These are phyloP conservation scores for Stigmatopora argus DNA, from an alignment of 2,113 vertebrate species.

Conservation along the genomic window DNA sequence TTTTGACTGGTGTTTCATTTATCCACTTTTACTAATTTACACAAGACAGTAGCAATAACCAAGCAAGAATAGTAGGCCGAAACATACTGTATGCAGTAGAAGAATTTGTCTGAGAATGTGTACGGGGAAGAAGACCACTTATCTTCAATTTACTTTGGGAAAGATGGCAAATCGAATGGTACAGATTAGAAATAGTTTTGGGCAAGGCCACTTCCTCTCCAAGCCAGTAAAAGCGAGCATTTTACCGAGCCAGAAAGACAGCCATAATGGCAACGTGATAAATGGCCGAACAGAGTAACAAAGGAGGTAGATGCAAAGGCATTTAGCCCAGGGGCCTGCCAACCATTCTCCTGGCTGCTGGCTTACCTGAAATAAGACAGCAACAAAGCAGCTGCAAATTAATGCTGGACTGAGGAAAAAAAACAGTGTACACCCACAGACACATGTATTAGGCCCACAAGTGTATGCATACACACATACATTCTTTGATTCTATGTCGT, in stretches of 20 bases:
- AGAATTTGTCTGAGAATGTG: background rate
- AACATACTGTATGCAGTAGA: constrained; percentile 1
- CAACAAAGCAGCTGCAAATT: constrained; percentile 35
- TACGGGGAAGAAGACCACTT: background rate
- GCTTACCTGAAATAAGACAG: constrained; percentile 37
- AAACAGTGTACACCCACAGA: background rate
- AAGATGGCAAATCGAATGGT: constrained; percentile 2
- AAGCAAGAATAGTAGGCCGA: background rate
- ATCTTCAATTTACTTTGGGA: constrained; percentile 9
- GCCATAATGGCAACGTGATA: constrained; percentile 25
- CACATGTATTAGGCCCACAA: constrained; percentile 1
- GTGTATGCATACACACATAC: constrained; percentile 8
- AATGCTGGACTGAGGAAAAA: constrained; percentile 36
- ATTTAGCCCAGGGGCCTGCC: constrained; percentile 44
- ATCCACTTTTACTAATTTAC: constrained; percentile 7
- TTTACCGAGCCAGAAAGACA: constrained; percentile 32
- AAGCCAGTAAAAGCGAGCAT: constrained; percentile 29
- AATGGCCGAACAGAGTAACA: constrained; percentile 25
- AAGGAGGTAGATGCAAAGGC: constrained; percentile 28
- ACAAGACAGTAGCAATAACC: constrained; percentile 6
- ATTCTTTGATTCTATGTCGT: constrained; percentile 18
- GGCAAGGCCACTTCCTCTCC: constrained; percentile 41
- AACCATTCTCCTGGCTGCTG: constrained; percentile 37
- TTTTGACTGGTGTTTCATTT: constrained; percentile 22
- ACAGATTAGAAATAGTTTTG: constrained; percentile 34